Conservation (phyloP, 2,888 invertebrate species). For the Phyto melanocephala region DNA sequence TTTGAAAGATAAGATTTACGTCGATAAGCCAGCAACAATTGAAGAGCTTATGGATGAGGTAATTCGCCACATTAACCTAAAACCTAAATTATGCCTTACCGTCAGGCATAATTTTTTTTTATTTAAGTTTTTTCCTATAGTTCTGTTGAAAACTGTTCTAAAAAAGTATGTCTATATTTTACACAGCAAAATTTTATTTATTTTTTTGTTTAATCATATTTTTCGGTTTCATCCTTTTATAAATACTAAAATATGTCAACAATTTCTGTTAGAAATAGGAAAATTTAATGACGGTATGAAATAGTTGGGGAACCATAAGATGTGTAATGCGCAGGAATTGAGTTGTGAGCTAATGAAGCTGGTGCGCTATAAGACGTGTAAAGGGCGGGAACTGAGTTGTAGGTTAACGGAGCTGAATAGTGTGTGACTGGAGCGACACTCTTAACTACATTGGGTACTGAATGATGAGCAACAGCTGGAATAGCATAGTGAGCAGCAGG, state of each 20-base stretch:
- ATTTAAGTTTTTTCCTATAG: no score
- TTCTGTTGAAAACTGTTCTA: no score
- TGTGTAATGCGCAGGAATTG: slow-evolving; percentile 49
- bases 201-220: no score
- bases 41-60: no score
- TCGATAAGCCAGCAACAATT: no score
- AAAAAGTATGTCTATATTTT: no score
- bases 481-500: slow-evolving; percentile 58
- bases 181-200: no score
- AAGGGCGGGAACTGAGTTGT: slow-evolving; percentile 48
- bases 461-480: slow-evolving; percentile 56
- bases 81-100: no score
- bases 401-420: slow-evolving; percentile 48
- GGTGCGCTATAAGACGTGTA: slow-evolving; percentile 58
- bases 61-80: no score
- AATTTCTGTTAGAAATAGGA: neutral
- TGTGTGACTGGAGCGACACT: slow-evolving; percentile 61
- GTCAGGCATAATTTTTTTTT: no score
- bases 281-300: slow-evolving; percentile 70
- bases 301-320: slow-evolving; percentile 65
- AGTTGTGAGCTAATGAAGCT: slow-evolving; percentile 30
- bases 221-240: no score
- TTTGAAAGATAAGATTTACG: no score
- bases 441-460: slow-evolving; percentile 55
- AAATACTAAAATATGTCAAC: slow-evolving; percentile 32